phyloP scores from a whole-genome alignment of 2,888 invertebrate species.

The Cryptops parisi region DNA sequence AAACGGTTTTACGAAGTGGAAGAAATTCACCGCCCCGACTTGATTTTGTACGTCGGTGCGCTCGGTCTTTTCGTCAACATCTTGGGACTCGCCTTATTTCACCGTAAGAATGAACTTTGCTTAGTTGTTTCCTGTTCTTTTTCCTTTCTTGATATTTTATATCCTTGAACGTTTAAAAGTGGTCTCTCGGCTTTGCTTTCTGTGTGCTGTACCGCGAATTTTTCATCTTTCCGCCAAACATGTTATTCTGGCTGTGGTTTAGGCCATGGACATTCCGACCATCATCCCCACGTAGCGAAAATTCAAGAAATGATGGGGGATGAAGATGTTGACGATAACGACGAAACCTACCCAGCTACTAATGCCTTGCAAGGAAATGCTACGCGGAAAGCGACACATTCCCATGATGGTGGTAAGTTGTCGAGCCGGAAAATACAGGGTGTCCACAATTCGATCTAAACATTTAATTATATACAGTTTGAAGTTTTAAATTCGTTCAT shows the following conservation, averaged over 20 bases:
- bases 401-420: neutral
- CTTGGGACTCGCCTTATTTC: conserved; percentile 79
- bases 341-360: conserved; percentile 9
- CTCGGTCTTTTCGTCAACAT: conserved; percentile 85
- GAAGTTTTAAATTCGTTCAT: too few relatives aligned
- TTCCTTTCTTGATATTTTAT: too few relatives aligned
- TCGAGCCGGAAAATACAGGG: neutral
- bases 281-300: conserved; percentile 14
- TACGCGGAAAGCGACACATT: too few relatives aligned
- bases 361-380: neutral
- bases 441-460: neutral
- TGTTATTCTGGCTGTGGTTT: too few relatives aligned
- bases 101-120: conserved; percentile 64
- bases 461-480: neutral
- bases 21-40: conserved; percentile 62
- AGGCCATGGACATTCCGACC: conserved; percentile 49
- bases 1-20: conserved; percentile 81
- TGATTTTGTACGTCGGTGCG: conserved; percentile 75
- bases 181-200: too few relatives aligned
- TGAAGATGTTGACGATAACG: conserved; percentile 17
- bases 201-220: too few relatives aligned
- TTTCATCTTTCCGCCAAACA: too few relatives aligned
- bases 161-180: too few relatives aligned
- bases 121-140: too few relatives aligned
- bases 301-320: conserved; percentile 11